These are phyloP conservation scores for Coccyzus lansbergi DNA, from an alignment of 2,797 vertebrate genomes.

Conservation along the genomic window DNA sequence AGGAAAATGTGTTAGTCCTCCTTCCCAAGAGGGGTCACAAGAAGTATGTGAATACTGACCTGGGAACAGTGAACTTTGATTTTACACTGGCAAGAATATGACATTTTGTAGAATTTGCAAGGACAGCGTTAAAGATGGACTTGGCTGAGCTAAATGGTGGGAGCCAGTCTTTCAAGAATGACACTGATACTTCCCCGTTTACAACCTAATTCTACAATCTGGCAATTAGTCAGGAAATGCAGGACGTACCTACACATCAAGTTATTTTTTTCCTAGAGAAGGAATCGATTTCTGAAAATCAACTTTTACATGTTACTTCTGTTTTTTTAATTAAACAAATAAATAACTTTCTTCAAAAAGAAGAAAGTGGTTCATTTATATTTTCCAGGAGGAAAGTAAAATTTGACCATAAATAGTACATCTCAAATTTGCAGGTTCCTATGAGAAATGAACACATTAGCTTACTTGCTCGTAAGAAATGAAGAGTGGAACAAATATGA, in stretches of 20 bases:
- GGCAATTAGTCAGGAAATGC: background rate
- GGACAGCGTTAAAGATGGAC: background rate
- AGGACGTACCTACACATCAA: background rate
- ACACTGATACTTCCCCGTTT: background rate
- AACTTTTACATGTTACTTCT: background rate
- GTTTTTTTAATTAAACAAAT: background rate
- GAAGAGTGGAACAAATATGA: background rate
- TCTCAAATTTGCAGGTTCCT: background rate
- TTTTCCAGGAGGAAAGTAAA: background rate
- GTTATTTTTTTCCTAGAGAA: background rate
- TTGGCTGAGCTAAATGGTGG: background rate
- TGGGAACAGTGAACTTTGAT: background rate
- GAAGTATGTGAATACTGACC: background rate
- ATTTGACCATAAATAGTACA: background rate
- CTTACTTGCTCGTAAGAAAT: background rate
- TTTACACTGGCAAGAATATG: background rate
- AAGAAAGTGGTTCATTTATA: background rate
- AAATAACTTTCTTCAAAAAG: background rate
- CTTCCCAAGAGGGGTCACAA: background rate
- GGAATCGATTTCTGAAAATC: background rate
- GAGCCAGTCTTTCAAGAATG: background rate
- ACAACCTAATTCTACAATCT: background rate
- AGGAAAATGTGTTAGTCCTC: background rate
- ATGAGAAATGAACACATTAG: background rate
- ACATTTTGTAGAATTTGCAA: background rate